phyloP scores from a whole-genome alignment of 2,113 vertebrate genomes.

The Sphyrna mokarran region DNA sequence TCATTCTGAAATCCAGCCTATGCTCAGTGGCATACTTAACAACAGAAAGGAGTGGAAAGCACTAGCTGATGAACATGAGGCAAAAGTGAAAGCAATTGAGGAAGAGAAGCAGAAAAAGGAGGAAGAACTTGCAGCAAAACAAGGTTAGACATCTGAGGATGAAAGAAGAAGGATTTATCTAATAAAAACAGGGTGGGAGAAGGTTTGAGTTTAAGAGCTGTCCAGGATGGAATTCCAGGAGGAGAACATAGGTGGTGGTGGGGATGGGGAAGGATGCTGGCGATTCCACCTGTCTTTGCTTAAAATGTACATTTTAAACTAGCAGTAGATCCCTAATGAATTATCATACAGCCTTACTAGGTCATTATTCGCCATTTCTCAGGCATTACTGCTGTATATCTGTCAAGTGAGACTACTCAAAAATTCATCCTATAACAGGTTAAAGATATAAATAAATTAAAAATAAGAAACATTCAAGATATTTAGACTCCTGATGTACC shows the following conservation, averaged over 20 bases:
- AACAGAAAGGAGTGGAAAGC: slow-evolving; percentile 73
- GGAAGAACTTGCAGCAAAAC: slow-evolving; percentile 46
- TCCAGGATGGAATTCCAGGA: not conserved
- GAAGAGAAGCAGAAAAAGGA: slow-evolving; percentile 56
- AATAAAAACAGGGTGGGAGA: too few species aligned
- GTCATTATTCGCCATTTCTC: not conserved
- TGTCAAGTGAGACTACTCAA: not conserved
- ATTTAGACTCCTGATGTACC: not conserved
- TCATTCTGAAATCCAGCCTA: slow-evolving; percentile 66
- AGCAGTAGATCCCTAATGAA: not conserved
- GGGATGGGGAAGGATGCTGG: too few species aligned
- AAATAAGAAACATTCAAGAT: not conserved
- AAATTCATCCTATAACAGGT: not conserved
- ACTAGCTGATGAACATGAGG: slow-evolving; percentile 62
- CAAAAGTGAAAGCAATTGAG: slow-evolving; percentile 57
- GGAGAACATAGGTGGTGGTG: not conserved
- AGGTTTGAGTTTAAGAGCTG: not conserved
- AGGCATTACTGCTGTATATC: not conserved
- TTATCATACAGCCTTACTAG: not conserved
- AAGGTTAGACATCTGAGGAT: slow-evolving; percentile 47
- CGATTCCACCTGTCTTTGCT: not conserved
- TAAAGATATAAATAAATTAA: not conserved
- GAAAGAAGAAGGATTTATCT: not conserved
- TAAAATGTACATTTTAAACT: too few species aligned
- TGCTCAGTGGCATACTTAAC: slow-evolving; percentile 65